A percentile compares a stretch with the other conserved stretches of the same genome.
phyloP scores from a whole-genome alignment of 2,113 vertebrate genomes.

The Jacana jacana region DNA sequence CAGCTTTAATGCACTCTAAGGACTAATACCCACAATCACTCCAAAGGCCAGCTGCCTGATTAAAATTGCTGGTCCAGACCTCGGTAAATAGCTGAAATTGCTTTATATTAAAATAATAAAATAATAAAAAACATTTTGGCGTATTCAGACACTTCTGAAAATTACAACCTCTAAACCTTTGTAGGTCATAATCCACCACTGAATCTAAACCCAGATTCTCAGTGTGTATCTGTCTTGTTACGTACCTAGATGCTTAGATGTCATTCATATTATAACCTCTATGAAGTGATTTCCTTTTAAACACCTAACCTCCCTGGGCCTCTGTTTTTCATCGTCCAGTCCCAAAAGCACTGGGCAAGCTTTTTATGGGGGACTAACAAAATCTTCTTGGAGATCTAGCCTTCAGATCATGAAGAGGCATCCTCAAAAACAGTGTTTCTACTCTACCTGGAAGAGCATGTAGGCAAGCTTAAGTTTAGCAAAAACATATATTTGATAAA shows the following conservation, averaged over 20 bases:
- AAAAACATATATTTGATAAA: not conserved
- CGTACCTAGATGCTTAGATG: not conserved
- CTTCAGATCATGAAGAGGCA: not conserved
- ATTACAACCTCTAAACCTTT: not conserved
- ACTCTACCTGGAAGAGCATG: not conserved
- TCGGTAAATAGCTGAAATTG: not conserved
- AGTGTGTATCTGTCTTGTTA: not conserved
- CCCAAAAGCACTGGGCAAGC: not conserved
- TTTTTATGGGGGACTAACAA: not conserved
- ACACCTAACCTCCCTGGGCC: not conserved
- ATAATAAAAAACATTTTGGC: not conserved
- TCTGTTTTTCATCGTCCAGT: not conserved
- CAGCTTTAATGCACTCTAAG: not conserved
- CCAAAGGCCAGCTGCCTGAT: not conserved
- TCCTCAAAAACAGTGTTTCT: not conserved
- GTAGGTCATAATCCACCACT: not conserved
- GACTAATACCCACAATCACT: not conserved
- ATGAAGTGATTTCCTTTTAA: not conserved
- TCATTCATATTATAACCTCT: not conserved
- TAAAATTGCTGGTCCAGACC: not conserved
- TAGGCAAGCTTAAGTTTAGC: not conserved
- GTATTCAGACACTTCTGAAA: not conserved
- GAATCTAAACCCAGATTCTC: not conserved
- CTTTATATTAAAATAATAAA: not conserved
- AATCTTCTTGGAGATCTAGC: not conserved